These are phyloP conservation scores for Baryphthengus martii DNA, from an alignment of 2,113 vertebrate genomes.

Conservation along the genomic window DNA sequence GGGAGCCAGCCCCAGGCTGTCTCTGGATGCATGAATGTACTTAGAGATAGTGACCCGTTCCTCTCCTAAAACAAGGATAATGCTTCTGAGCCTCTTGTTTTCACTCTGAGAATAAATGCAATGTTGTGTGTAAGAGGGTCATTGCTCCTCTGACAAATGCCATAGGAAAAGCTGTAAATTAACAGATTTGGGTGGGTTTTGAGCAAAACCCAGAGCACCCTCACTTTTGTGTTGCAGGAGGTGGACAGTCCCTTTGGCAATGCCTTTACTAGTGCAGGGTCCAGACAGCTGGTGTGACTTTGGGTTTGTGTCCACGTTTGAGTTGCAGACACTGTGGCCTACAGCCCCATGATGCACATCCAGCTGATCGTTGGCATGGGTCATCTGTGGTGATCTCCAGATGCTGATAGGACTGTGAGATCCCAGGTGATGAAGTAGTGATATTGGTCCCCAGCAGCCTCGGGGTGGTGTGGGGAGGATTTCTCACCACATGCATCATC, in stretches of 20 bases:
- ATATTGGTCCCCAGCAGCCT: not conserved
- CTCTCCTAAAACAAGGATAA: not conserved
- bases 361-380: fast-evolving
- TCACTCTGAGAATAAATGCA: not conserved
- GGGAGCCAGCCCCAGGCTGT: not conserved
- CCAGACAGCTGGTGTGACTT: not conserved
- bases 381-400: not conserved
- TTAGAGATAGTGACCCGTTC: not conserved
- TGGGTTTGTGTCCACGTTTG: not conserved
- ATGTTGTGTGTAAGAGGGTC: not conserved
- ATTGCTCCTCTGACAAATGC: not conserved
- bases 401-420: not conserved
- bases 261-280: not conserved
- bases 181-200: not conserved
- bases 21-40: not conserved
- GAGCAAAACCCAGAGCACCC: not conserved
- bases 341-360: not conserved
- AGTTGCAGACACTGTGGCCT: not conserved
- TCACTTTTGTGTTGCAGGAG: not conserved
- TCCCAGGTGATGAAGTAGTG: not conserved
- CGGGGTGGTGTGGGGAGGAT: not conserved
- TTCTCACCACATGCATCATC: fast-evolving
- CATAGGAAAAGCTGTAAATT: not conserved
- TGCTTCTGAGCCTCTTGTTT: not conserved
- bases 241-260: not conserved